Base-by-base conservation (phyloP, 1,140 invertebrate genomes). In the Paralvinella palmiformis region DNA sequence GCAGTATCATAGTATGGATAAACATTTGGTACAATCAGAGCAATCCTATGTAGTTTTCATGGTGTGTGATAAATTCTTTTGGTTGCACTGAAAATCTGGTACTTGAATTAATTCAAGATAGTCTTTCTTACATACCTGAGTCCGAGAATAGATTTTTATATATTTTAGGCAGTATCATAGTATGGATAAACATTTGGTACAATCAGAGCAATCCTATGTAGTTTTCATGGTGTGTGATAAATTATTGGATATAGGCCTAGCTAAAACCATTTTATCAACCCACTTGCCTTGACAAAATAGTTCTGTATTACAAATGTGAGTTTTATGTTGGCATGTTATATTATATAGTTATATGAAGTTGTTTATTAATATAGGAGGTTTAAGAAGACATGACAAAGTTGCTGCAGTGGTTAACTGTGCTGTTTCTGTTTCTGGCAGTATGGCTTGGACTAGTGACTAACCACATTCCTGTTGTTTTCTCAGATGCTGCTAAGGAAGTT, bases 381-480 rank as follows among this genome's bases (percentile, higher is more conserved):
- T 5, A n/a, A 13, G 17, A 27, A 22, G n/a, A 22, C 48, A 90
- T 91, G 89, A 90, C 89, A 3, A 92, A 92, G 78, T 79, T 93
- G 71, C 79, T 88, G 70, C 88, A 91, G 79, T 93, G 90, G 89
- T 73, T 92, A 13, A 79, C 86, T 7, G 84, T 83, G 33, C 75
- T 82, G 4, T 81, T 83, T 3, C 72, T 87, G 10, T 83, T 89
- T 41, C 79, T 87, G 15, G 84, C 86, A 7, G 77, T 89, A 1
- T 93, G 91, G 87, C 65, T 76, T 27, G 73, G 72, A 29, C 52
- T 79, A 7, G 63, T 82, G 6, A 78, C 86, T 24, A 85, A 86
- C 36, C 71, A 70, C n/a, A 65, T 75, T 60, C 83, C 86, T 66
- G 84, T 84, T 33, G 73, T 82, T 31, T 71, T 85, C 27, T 81